phyloP scores from a whole-genome alignment of 2,797 vertebrate genomes.

The Xyrichtys novacula region DNA sequence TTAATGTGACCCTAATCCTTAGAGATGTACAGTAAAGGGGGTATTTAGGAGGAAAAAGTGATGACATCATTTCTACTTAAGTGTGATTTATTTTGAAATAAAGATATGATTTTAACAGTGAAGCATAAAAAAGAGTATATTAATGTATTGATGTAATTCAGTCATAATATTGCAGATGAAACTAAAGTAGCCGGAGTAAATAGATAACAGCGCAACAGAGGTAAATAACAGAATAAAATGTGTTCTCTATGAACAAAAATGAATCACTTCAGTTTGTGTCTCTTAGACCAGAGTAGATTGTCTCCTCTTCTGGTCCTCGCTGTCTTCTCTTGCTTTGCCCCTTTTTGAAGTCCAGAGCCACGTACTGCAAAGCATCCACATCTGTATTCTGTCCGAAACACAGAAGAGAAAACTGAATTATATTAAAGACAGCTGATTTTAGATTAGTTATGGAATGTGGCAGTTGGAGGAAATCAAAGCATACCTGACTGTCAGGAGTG shows the following conservation, averaged over 20 bases:
- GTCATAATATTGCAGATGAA: too few relatives aligned
- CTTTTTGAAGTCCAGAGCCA: conserved; percentile 53
- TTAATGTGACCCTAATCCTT: too few relatives aligned
- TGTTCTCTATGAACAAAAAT: too few relatives aligned
- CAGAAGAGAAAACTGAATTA: neutral
- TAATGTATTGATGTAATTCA: too few relatives aligned
- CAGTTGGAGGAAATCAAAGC: neutral
- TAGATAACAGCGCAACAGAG: neutral
- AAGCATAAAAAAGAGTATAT: too few relatives aligned
- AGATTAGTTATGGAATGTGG: neutral
- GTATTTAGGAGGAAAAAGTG: too few relatives aligned
- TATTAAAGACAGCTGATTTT: neutral
- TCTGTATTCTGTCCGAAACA: conserved; percentile 35
- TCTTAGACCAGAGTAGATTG: conserved; percentile 42
- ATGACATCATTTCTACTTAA: too few relatives aligned
- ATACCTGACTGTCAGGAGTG: conserved; percentile 21
- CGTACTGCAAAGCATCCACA: conserved; percentile 27
- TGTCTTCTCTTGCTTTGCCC: conserved; percentile 20
- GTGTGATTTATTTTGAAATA: too few relatives aligned
- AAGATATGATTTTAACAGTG: too few relatives aligned
- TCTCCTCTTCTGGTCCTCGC: conserved; percentile 27
- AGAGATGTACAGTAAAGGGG: too few relatives aligned
- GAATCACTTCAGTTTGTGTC: neutral
- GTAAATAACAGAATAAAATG: too few relatives aligned
- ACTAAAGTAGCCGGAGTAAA: neutral